Conservation (phyloP, 1,140 invertebrate genomes). For the Drosophila quadrilineata region DNA sequence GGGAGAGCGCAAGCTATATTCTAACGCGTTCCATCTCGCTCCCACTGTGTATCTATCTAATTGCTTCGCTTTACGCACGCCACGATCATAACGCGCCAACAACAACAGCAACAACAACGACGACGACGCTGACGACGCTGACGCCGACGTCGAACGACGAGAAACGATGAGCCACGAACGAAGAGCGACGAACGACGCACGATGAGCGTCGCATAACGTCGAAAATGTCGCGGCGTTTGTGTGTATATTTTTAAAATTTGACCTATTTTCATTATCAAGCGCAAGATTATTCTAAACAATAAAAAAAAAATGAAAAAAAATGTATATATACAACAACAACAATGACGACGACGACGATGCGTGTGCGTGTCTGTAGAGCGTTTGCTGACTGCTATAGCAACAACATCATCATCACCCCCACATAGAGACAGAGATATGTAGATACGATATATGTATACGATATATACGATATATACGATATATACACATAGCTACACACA, state of each 20-base stretch:
- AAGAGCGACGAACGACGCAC: conserved; percentile 8
- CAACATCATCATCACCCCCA: conserved; percentile 19
- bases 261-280: conserved; percentile 81
- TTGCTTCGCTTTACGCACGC: conserved; percentile 37
- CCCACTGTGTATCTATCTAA: conserved; percentile 29
- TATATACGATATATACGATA: too few species aligned
- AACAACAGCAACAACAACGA: background rate
- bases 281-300: conserved; percentile 81
- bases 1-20: conserved; percentile 42
- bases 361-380: conserved; percentile 21
- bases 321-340: too few species aligned
- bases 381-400: conserved; percentile 10
- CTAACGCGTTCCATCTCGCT: background rate
- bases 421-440: too few species aligned
- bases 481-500: conserved; percentile 11
- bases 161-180: too few species aligned
- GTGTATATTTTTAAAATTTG: conserved; percentile 80
- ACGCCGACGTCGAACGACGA: background rate
- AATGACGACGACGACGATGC: too few species aligned
- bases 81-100: conserved; percentile 25
- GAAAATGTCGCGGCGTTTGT: conserved; percentile 68
- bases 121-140: background rate
- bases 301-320: too few species aligned
- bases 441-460: too few species aligned
- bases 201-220: conserved; percentile 30